These are phyloP conservation scores for Schizopygopsis pylzovi DNA, from an alignment of 2,797 vertebrate genomes.

Conservation along the genomic window DNA sequence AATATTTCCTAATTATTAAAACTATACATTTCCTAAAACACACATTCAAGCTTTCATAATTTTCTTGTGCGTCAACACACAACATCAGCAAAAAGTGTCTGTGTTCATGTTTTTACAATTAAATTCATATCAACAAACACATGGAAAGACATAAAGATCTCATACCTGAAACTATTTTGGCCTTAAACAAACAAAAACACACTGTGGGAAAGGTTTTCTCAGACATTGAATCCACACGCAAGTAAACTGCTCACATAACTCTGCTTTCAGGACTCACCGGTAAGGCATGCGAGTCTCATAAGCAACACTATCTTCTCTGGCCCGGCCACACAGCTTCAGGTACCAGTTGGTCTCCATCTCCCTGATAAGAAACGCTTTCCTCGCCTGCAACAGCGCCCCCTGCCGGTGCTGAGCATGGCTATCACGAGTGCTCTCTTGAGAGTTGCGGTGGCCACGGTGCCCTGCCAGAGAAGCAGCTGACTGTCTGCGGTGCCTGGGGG, in stretches of 20 bases:
- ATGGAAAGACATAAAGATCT: neutral
- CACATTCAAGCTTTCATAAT: neutral
- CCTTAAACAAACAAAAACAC: neutral
- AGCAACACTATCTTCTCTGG: constrained; percentile 84
- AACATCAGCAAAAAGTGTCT: neutral
- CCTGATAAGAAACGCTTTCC: constrained; percentile 80
- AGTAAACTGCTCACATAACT: neutral
- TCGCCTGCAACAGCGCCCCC: constrained; percentile 72
- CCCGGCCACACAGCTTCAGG: constrained; percentile 85
- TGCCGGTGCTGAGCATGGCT: constrained; percentile 70
- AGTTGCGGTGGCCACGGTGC: constrained; percentile 73
- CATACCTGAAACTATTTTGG: neutral
- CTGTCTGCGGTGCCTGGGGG: constrained; percentile 78
- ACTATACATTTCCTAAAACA: neutral
- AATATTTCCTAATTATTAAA: neutral
- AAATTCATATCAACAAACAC: neutral
- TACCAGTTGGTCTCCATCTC: constrained; percentile 95
- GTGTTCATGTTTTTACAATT: neutral
- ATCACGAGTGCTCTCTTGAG: constrained; percentile 79
- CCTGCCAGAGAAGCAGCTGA: constrained; percentile 80
- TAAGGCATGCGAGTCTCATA: constrained; percentile 90
- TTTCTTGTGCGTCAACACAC: neutral
- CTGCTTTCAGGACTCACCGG: constrained; percentile 81
- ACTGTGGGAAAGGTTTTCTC: neutral
- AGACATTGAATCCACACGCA: neutral